phyloP scores from a whole-genome alignment of 2,888 invertebrate species.

The Elaeidobius kamerunicus region DNA sequence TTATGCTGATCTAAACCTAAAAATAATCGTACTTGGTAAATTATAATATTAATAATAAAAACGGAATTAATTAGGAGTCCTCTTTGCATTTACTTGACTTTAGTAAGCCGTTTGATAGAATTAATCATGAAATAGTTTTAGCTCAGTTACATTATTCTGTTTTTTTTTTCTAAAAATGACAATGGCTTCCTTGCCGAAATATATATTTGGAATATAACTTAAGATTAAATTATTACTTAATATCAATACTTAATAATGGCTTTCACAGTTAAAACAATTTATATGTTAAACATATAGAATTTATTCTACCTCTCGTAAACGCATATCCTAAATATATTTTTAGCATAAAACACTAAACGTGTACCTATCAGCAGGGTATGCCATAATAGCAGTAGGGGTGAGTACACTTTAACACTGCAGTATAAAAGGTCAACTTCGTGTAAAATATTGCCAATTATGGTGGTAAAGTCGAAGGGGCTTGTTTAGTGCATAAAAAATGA shows the following conservation, averaged over 20 bases:
- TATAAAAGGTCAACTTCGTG: constrained; percentile 19
- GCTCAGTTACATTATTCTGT: no score
- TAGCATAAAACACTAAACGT: constrained; percentile 29
- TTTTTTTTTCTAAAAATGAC: no score
- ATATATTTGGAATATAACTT: background rate
- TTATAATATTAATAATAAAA: no score
- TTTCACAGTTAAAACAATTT: background rate
- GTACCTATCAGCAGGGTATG: constrained; percentile 21
- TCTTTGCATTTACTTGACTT: no score
- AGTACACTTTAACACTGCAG: constrained; percentile 3
- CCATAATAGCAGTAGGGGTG: constrained; percentile 21
- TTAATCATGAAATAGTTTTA: no score
- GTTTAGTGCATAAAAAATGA: constrained; percentile 20
- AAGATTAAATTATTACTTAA: background rate
- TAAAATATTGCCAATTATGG: constrained; percentile 20
- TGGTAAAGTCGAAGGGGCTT: constrained; percentile 8
- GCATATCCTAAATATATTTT: constrained; percentile 23
- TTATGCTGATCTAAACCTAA: no score
- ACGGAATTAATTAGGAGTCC: no score
- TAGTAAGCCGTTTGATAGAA: no score
- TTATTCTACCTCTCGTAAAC: constrained; percentile 9
- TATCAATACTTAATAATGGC: background rate
- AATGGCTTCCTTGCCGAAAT: no score
- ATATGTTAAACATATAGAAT: background rate
- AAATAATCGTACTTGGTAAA: no score